These are phyloP conservation scores for Hipposideros larvatus DNA, from an alignment of 2,797 vertebrate genomes.

Conservation along the genomic window DNA sequence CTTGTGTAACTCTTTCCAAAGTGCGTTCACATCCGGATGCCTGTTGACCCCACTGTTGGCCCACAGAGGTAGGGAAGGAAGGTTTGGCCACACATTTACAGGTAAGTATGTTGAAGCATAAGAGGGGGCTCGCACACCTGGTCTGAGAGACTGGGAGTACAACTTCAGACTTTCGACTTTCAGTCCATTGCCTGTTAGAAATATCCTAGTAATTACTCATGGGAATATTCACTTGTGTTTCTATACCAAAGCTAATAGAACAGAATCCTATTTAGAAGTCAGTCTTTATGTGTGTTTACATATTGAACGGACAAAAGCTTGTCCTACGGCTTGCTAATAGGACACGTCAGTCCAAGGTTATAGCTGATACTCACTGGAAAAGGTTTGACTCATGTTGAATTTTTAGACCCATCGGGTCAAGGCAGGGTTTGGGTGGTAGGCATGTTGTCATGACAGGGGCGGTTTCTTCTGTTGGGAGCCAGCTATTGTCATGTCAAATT, in stretches of 20 bases:
- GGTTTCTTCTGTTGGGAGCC: not conserved
- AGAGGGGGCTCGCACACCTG: not conserved
- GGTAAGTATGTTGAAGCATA: not conserved
- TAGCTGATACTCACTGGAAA: not conserved
- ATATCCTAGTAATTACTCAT: not conserved
- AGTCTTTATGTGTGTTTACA: not conserved
- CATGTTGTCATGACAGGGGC: fast-evolving
- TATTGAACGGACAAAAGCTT: not conserved
- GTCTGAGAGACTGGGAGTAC: not conserved
- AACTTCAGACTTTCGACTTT: not conserved
- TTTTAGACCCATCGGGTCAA: not conserved
- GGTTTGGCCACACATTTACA: not conserved
- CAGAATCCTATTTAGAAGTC: not conserved
- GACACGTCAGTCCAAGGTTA: not conserved
- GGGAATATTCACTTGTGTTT: constrained; percentile 40
- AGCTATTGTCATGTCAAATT: not conserved
- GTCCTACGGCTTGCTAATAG: no score
- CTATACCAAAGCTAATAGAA: not conserved
- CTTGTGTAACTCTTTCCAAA: not conserved
- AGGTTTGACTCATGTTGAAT: not conserved
- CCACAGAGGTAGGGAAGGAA: not conserved
- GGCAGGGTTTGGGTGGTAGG: not conserved
- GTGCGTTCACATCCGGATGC: not conserved
- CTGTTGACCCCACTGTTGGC: not conserved
- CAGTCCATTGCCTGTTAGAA: not conserved